Conservation (phyloP, 2,888 invertebrate genomes). For the Allolobophora icterica region DNA sequence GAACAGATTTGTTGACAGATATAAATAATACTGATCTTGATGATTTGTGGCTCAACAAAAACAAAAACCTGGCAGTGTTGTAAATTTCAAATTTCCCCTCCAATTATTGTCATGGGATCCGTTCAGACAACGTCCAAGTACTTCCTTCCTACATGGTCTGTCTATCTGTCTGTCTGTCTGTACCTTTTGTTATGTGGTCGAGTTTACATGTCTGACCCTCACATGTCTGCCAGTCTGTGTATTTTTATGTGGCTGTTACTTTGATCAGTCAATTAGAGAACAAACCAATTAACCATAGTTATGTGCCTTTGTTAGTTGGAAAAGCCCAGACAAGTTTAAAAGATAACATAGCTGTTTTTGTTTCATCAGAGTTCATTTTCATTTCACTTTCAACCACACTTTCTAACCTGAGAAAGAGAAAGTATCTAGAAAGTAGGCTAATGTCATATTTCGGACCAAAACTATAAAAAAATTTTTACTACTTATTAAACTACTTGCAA, state of each 20-base stretch:
- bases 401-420: neutral
- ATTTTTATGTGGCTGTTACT: neutral
- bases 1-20: neutral
- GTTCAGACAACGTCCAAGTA: neutral
- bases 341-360: neutral
- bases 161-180: neutral
- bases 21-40: neutral
- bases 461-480: no score
- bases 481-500: no score
- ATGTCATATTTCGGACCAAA: no score
- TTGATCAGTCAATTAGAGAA: neutral
- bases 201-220: neutral
- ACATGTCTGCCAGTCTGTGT: neutral
- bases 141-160: neutral
- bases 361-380: neutral
- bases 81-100: neutral
- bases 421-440: no score
- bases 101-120: neutral
- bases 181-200: no score
- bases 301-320: neutral
- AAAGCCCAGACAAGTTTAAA: neutral
- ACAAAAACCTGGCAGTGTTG: neutral
- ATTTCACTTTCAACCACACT: neutral
- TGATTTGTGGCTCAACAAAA: neutral
- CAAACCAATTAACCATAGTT: neutral